Evolutionary conservation across 2,113 vertebrate genomes (phyloP).

Genomic region (Neolamprologus hecqui): DNA sequence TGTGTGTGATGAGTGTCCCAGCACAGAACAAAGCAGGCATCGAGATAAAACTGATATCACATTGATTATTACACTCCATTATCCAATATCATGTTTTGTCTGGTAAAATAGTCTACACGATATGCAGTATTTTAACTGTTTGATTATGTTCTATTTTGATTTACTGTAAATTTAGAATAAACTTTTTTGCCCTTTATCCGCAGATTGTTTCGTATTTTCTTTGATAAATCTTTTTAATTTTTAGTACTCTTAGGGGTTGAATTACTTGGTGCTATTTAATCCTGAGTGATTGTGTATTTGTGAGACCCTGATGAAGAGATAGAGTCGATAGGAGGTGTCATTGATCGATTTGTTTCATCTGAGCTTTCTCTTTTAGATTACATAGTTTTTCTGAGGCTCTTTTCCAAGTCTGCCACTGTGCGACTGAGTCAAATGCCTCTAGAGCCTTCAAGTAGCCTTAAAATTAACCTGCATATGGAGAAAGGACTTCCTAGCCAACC

Average conservation of each 20-base stretch:
- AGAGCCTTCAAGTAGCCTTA: not conserved
- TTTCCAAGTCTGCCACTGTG: not conserved
- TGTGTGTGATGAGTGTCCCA: not conserved
- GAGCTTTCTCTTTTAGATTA: not conserved
- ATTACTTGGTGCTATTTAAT: not conserved
- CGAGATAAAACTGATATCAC: not conserved
- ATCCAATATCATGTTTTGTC: not conserved
- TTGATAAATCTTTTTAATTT: not conserved
- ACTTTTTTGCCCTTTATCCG: rapidly evolving
- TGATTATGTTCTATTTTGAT: not conserved
- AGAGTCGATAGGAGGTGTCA: not conserved
- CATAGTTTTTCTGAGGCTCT: not conserved
- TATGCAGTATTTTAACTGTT: not conserved
- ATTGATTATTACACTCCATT: not conserved
- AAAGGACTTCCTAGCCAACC: not conserved
- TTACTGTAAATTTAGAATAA: not conserved
- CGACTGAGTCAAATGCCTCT: not conserved
- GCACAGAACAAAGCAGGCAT: not conserved
- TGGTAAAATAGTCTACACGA: rapidly evolving
- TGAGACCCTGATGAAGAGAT: not conserved
- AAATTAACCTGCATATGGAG: not conserved
- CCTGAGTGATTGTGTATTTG: not conserved
- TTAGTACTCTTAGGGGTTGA: not conserved
- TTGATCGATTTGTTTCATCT: not conserved
- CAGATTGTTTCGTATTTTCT: not conserved